phyloP scores from a whole-genome alignment of 2,113 vertebrate species.

The Coptodon rendalli region DNA sequence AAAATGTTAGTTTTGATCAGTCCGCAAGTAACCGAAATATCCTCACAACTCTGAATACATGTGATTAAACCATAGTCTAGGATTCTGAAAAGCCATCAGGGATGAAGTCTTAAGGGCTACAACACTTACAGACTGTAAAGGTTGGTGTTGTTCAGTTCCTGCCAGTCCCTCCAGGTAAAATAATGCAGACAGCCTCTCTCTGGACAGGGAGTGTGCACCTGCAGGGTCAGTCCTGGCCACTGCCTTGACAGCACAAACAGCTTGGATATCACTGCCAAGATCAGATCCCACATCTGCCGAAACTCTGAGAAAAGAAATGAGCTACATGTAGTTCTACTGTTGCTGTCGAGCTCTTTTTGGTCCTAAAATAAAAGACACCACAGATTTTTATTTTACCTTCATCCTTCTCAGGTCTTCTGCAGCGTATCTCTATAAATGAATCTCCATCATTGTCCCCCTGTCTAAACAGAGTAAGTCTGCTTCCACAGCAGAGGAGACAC shows the following conservation, averaged over 20 bases:
- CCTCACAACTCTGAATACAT: neutral
- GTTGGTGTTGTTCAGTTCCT: neutral
- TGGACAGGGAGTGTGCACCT: slow-evolving; percentile 11
- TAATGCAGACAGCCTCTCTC: slow-evolving; percentile 14
- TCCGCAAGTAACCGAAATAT: neutral
- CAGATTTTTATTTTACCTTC: neutral
- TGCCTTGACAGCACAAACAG: slow-evolving; percentile 1
- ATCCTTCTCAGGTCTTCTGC: slow-evolving; percentile 2
- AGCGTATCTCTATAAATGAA: slow-evolving; percentile 1
- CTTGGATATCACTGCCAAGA: slow-evolving; percentile 2
- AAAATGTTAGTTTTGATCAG: neutral
- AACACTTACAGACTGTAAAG: slow-evolving; percentile 1
- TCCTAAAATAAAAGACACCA: neutral
- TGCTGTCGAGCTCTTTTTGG: neutral
- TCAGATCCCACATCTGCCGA: slow-evolving; percentile 1
- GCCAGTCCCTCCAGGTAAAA: slow-evolving; percentile 8
- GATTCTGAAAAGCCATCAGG: neutral
- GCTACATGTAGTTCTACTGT: neutral
- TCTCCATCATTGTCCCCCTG: neutral
- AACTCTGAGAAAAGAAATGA: neutral
- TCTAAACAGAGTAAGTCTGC: neutral
- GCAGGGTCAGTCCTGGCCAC: slow-evolving; percentile 11
- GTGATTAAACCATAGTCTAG: neutral
- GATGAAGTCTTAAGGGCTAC: neutral
- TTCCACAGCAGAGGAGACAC: slow-evolving; percentile 9